Evolutionary conservation across 2,113 vertebrate genomes (phyloP), one percentile per base, ranked within the genome.

Genomic region (Burhinus oedicnemus): DNA sequence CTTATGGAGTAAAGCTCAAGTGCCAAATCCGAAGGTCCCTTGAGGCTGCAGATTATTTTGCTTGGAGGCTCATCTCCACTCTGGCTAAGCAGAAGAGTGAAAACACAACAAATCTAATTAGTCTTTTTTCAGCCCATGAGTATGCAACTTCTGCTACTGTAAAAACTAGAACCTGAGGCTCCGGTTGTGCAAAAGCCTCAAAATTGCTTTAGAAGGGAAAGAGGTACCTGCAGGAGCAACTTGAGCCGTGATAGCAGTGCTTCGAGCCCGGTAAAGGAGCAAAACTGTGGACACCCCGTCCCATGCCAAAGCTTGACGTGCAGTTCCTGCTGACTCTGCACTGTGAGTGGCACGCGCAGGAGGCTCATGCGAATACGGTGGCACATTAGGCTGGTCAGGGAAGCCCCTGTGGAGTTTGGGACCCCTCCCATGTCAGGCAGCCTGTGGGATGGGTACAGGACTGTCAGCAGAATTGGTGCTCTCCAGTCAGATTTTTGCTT

Each of bases 281-380:
- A 27, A 44, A 83, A 6, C 9, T 18, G 9, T 15, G 34, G n/a
- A 1, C 16, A 34, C 11, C 19, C 51, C 0, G 0, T 32, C 8
- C 30, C 32, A 5, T 36, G 42, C 5, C 9, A 5, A 27, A 71
- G 21, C 51, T 29, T 15, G 9, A 19, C 8, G 60, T 11, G 27
- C 22, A 27, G 77, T 30, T n/a, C 14, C 57, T 36, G 36, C 42
- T 87, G 76, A 12, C 38, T 49, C 45, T n/a, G 18, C 44, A 2
- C 15, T 25, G 44, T 34, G 19, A 22, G 40, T 12, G 44, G 12
- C 1, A 2, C 1, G 1, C 32, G 21, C 38, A 66, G 45, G 45
- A 68, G 27, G 10, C 32, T 51, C 29, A 6, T 7, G 17, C 2
- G 2, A 54, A 17, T 5, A 11, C 1, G 1, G 2, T 5, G 36